phyloP scores from a whole-genome alignment of 92 coral and sea anemone species.

The Epizoanthus stellaris region DNA sequence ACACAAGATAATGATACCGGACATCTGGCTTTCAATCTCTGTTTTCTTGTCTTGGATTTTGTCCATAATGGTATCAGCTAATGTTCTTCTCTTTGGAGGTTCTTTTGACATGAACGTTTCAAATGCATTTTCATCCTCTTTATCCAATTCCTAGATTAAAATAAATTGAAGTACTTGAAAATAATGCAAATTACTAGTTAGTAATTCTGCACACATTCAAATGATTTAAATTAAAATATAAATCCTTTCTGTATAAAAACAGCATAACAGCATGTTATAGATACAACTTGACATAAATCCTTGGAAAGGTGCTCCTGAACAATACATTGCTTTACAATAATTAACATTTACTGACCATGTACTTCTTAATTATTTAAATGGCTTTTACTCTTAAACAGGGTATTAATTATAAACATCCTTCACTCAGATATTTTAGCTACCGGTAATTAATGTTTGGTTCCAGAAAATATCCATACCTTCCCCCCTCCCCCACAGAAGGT shows the following conservation, averaged over 20 bases:
- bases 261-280: no score
- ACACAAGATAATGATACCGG: conserved; percentile 55
- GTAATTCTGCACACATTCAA: not conserved
- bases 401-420: no score
- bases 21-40: conserved; percentile 97
- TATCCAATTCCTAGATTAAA: conserved; percentile 82
- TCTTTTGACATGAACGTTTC: conserved; percentile 95
- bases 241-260: not conserved
- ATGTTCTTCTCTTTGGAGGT: conserved; percentile 85
- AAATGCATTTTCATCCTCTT: conserved; percentile 93
- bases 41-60: conserved; percentile 96
- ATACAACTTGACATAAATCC: no score
- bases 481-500: no score
- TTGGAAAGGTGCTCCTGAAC: no score
- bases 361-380: no score
- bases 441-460: no score
- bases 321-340: no score
- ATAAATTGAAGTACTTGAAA: not conserved
- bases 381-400: no score
- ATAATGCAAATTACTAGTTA: not conserved
- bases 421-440: no score
- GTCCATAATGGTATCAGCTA: conserved; percentile 97
- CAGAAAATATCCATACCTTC: no score
- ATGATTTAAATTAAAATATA: not conserved
- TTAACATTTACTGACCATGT: no score